Evolutionary conservation across 2,797 vertebrate genomes (phyloP), one percentile per base, ranked within the genome.

Genomic region (Ctenochaetus hawaiiensis): DNA sequence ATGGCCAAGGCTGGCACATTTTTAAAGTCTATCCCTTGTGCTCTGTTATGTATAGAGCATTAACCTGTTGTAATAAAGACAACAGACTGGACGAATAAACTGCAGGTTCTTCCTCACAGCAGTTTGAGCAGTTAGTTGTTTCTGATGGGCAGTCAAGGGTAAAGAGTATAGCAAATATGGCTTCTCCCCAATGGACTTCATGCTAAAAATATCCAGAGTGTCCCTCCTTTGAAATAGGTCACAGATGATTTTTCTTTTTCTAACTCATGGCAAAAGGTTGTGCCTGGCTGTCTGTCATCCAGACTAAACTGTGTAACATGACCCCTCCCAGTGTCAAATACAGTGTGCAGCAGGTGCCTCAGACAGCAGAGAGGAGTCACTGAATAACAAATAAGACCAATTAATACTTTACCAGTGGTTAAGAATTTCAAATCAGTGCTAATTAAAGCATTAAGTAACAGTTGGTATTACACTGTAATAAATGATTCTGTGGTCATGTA

Each of bases 181-280:
- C 20, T 30, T 53, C 57, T 60, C 61, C 48, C 52, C 48, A 44
- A 12, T 5, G 49, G 67, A 41, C 16, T 20, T 26, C 22, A 14
- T 26, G 23, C 44, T 80, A 71, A 66, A 84, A 64, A 81, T 65
- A 67, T 60, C 58, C 18, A 18, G 23, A 41, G 37, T 57, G 48
- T 22, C 41, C 59, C 56, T 64, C 39, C 30, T 52, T 59, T 26
- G 49, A 58, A 66, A 77, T 41, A 60, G 68, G 63, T 58, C 76
- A 72, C 22, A 6, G 16, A 44, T 58, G 9, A 57, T 53, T 48
- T 65, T 54, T 51, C 20, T 41, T 68, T 52, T 48, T 13, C 16
- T 14, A 39, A 39, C 18, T 34, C 26, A 4, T 18, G 18, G 64
- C 51, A 26, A 52, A 49, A 47, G 34, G 52, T 76, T 52, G 23